Base-by-base conservation (phyloP, 2,797 vertebrate species). In the Gymnopithys bicolor region DNA sequence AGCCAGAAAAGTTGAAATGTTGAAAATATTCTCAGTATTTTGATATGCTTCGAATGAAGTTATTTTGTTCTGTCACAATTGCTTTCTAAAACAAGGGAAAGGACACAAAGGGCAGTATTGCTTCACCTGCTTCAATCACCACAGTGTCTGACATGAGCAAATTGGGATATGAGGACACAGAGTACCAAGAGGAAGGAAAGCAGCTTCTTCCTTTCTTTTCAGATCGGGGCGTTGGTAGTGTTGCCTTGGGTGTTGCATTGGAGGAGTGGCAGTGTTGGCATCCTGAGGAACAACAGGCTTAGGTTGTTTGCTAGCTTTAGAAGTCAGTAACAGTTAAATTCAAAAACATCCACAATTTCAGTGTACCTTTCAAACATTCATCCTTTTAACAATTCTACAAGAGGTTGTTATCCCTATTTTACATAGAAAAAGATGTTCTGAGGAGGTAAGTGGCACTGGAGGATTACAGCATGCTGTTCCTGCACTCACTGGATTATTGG, bases 291-390 rank as follows among this genome's bases (percentile, higher is more conserved):
- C 16, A 84, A 25, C 28, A 90, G 84, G 45, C 60, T 95, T 53
- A 76, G 37, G 74, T n/a, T 83, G 10, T 49, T 93, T 89, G 66
- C 59, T 82, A 87, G 62, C 64, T 85, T 95, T 85, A 93, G 71
- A 86, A 82, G 83, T 82, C 52, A 58, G 3, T 85, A 81, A 67
- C 51, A 74, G 22, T 35, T 86, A 69, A 91, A 83, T 71, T 53
- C 25, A 67, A 68, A 82, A 82, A 30, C 22, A 64, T 51, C 14
- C 33, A 24, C 30, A 33, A 41, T 87, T 84, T 95, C 68, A 59
- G 27, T 16, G 21, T 79, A 43, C 12, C 25, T 93, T 69, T 76
- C 24, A 75, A 69, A 45, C 33, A 68, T 27, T 19, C n/a, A 58
- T 82, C 14, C 35, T 91, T 55, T 45, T 28, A 71, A 85, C 22